Evolutionary conservation across 2,888 invertebrate genomes (phyloP), one percentile per base, ranked within the genome.

Genomic region (Monopis laevigella): DNA sequence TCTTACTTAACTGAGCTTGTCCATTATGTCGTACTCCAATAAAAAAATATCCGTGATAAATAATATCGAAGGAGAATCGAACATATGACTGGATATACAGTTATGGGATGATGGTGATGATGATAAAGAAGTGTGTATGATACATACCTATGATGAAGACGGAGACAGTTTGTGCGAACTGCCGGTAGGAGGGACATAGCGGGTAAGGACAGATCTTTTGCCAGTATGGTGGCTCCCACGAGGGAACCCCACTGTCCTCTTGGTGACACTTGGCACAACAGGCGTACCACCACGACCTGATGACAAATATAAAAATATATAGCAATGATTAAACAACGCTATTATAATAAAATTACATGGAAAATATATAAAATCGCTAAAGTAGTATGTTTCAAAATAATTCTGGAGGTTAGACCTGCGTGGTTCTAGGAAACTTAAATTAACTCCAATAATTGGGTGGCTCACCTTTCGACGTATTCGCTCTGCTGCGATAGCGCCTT

Each of bases 201-300:
- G 93, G 93, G 56, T 89, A 90, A 0, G 93, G 93, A 62, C 92
- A 93, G 55, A 91, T 64, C 64, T 86, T 88, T 55, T 88, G 86
- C 92, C 92, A 93, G 51, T 87, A 80, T 0, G 86, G 82, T 11
- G 93, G 93, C 62, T 92, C 90, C 93, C 93, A 93, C 12, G 92
- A 88, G 17, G 90, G 86, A 53, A 83, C 80, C 30, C 84, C 85
- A 62, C 83, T 78, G 41, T 92, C 90, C 73, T 88, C 88, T 52
- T 86, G 83, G 51, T 89, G 85, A 70, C 92, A 93, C 74, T 90
- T 88, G 41, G 88, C 73, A 62, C 93, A 93, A 63, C 92, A 88
- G 44, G 88, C 80, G 69, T 88, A 92, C 83, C 92, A 88, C 92
- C 93, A 93, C 44, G 93, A 92, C 55, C 89, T 90, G 65, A 10